phyloP scores from a whole-genome alignment of 2,113 vertebrate species.

The Leptosomus discolor region DNA sequence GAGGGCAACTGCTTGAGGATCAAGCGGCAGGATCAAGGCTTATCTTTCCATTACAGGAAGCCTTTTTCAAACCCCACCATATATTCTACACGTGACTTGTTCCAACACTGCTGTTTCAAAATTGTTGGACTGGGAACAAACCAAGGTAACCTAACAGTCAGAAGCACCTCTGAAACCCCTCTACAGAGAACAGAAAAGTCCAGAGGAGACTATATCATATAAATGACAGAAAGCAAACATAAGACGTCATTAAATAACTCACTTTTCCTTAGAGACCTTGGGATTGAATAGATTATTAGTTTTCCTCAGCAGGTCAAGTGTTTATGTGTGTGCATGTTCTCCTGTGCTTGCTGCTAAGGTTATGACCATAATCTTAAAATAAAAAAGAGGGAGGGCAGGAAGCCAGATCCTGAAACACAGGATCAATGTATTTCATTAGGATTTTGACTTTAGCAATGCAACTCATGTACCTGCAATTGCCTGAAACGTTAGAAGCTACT shows the following conservation, averaged over 20 bases:
- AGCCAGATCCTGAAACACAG: background rate
- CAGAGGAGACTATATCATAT: background rate
- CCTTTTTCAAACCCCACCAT: background rate
- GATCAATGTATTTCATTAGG: background rate
- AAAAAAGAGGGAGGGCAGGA: background rate
- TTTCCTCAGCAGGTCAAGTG: background rate
- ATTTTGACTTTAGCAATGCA: background rate
- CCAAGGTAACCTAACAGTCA: background rate
- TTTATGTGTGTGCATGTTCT: background rate
- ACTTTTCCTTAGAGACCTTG: background rate
- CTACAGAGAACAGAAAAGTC: background rate
- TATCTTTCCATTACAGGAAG: slow-evolving; percentile 31
- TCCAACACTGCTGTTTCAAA: background rate
- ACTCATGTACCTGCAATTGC: background rate
- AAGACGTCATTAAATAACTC: background rate
- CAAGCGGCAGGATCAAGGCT: background rate
- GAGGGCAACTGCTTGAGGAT: slow-evolving; percentile 22
- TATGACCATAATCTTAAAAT: background rate
- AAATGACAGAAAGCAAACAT: background rate
- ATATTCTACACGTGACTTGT: background rate
- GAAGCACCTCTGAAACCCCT: background rate
- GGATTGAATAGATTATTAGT: background rate
- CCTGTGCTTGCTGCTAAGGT: background rate
- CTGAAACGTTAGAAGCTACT: background rate
- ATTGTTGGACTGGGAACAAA: background rate